Base-by-base conservation (phyloP, 2,888 invertebrate genomes). In the Hesperia comma region DNA sequence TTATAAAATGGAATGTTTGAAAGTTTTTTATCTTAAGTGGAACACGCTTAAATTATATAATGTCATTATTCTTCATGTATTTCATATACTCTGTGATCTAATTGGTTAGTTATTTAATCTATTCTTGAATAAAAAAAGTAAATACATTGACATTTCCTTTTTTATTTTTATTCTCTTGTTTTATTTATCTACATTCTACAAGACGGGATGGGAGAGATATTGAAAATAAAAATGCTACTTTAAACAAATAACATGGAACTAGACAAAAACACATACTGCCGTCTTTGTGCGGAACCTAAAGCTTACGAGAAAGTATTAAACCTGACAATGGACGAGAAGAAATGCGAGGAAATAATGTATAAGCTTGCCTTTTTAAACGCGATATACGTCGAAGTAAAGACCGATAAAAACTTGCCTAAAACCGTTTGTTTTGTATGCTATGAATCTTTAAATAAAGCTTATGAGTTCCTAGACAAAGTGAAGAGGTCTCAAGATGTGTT, bases 381-480 rank as follows among this genome's bases (percentile, higher is more conserved):
- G 19, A 75, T 84, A 14, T 89, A 88, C 70, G 82, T 90, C n/a
- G 84, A 91, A 72, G 76, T 91, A 64, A 78, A 73, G 67, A 75
- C 75, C 19, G 81, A 82, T 75, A 71, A 73, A 63, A 73, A 71
- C 7, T 74, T 90, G 21, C 90, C 90, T 2, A 88, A 85, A 81
- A 88, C 87, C 0, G 79, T 89, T 41, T 90, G 90, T 79, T 85
- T 88, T 53, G 76, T 87, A 1, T 90, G 90, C 68, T 86, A 85
- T 74, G 86, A 88, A 33, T 83, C 82, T 6, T 70, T 90, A 40
- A 86, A 86, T 69, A 87, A 86, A 73, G 86, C 88, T 12, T 87
- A 83, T 68, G 82, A 87, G 4, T 90, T 90, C 67, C 75, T 89
- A 5, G 77, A 81, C 37, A 76, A 77, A 56, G 85, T 88, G 1